These are phyloP conservation scores for Drosophila sechellia DNA, from an alignment of 1,140 invertebrate genomes.

Conservation along the genomic window DNA sequence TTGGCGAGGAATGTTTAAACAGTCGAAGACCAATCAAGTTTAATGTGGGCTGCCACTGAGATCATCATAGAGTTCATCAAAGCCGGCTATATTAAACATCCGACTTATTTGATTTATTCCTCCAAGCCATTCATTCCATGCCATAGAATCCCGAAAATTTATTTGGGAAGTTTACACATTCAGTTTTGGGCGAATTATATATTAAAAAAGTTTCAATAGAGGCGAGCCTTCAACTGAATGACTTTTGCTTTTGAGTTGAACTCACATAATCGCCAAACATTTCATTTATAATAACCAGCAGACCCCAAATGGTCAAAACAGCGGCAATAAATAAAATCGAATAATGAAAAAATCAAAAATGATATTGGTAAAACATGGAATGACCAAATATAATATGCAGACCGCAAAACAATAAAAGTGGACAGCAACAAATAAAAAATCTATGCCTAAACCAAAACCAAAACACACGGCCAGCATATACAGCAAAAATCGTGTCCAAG, in stretches of 20 bases:
- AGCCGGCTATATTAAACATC: constrained; percentile 2
- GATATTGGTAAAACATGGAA: constrained; percentile 72
- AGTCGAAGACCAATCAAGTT: constrained; percentile 14
- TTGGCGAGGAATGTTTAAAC: constrained; percentile 8
- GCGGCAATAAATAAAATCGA: constrained; percentile 67
- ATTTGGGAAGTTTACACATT: constrained; percentile 14
- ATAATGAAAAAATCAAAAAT: constrained; percentile 66
- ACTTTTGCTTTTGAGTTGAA: constrained; percentile 56
- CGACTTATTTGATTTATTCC: constrained; percentile 27
- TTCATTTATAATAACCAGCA: constrained; percentile 48
- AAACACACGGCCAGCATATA: constrained; percentile 10
- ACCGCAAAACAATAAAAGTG: constrained; percentile 76
- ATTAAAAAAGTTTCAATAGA: constrained; percentile 51
- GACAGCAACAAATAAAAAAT: constrained; percentile 45
- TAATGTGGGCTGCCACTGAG: constrained; percentile 17
- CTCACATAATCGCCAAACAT: constrained; percentile 73
- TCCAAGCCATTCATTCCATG: neutral
- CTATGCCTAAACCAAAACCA: constrained; percentile 8
- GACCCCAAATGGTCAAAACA: constrained; percentile 63
- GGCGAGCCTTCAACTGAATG: constrained; percentile 48
- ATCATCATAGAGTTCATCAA: constrained; percentile 36
- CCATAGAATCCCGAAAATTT: constrained; percentile 1
- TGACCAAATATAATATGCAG: constrained; percentile 79
- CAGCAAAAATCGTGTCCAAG: constrained; percentile 68
- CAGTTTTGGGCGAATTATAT: constrained; percentile 11